phyloP scores from a whole-genome alignment of 2,888 invertebrate species.

The Monoplex corrugatus region DNA sequence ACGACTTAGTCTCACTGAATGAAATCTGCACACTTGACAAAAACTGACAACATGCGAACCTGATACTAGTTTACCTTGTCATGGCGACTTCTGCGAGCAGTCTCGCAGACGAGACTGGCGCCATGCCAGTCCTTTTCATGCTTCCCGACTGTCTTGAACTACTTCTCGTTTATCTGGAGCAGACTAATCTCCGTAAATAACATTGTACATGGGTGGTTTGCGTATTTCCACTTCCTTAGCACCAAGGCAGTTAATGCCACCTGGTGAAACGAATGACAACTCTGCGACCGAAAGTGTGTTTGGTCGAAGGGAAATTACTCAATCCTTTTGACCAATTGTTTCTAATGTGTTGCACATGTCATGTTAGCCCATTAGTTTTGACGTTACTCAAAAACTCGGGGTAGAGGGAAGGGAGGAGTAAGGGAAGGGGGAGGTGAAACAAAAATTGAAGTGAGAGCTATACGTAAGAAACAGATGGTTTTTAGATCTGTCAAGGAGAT shows the following conservation, averaged over 20 bases:
- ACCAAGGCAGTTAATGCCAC: slow-evolving; percentile 44
- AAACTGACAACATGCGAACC: slow-evolving; percentile 6
- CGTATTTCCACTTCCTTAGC: slow-evolving; percentile 43
- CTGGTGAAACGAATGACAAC: slow-evolving; percentile 35
- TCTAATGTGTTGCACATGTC: too few species aligned
- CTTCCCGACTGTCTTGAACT: slow-evolving; percentile 5
- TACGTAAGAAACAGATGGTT: too few species aligned
- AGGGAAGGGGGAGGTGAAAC: too few species aligned
- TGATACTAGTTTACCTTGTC: slow-evolving; percentile 42
- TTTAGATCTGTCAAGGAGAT: too few species aligned
- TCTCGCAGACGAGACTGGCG: slow-evolving; percentile 44
- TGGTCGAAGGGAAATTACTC: slow-evolving; percentile 5
- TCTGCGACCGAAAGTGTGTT: neutral
- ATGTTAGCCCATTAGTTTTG: too few species aligned
- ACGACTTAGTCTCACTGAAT: too few species aligned
- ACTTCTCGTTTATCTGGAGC: slow-evolving; percentile 6
- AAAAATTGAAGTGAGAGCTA: too few species aligned
- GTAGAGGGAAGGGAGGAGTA: too few species aligned
- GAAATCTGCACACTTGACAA: neutral
- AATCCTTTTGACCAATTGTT: too few species aligned
- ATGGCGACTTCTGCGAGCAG: slow-evolving; percentile 27
- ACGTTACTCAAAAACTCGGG: too few species aligned
- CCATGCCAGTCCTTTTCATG: slow-evolving; percentile 40
- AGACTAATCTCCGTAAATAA: neutral
- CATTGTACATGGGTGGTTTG: slow-evolving; percentile 36